Evolutionary conservation across 2,797 vertebrate species (phyloP), one percentile per base, ranked within the genome.

Genomic region (Pipistrellus pygmaeus): DNA sequence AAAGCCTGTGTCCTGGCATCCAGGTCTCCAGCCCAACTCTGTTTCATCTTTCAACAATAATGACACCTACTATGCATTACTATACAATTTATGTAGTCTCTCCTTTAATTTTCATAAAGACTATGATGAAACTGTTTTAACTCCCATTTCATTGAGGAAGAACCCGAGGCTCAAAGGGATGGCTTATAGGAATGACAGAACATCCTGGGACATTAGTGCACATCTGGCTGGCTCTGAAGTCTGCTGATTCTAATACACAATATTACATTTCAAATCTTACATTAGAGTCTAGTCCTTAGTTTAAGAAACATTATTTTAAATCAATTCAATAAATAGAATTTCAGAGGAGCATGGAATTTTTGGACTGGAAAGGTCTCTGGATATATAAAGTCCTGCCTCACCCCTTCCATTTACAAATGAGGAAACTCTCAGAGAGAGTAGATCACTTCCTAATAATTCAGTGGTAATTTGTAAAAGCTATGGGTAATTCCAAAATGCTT

Each of bases 281-380:
- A 13, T 66, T n/a, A 57, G 32, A 77, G 35, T 15, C 15, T 46
- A 38, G 32, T n/a, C 62, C 69, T 88, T 71, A 48, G 25, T 32
- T 55, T 94, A 55, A 78, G 46, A 90, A 66, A n/a, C 38, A 44
- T n/a, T 68, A 44, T 38, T 93, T 90, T 72, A 87, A 72, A 21
- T 92, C 60, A 41, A 51, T 53, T 88, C 23, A 53, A n/a, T 53
- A 44, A 69, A 18, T 6, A 66, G 48, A 85, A 41, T 76, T 75
- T 60, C 55, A 76, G 60, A 69, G 35, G 75, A 62, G 8, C 21
- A 10, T 51, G 51, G 68, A 23, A 30, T 71, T 88, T 81, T 85
- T 89, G 41, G 5, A 14, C 73, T 75, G 44, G 41, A 62, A 87
- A n/a, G 8, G n/a, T 51, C 17, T 84, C 69, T 73, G 48, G 11